Conservation (phyloP, 2,113 vertebrate species). For the Aptenodytes patagonicus region DNA sequence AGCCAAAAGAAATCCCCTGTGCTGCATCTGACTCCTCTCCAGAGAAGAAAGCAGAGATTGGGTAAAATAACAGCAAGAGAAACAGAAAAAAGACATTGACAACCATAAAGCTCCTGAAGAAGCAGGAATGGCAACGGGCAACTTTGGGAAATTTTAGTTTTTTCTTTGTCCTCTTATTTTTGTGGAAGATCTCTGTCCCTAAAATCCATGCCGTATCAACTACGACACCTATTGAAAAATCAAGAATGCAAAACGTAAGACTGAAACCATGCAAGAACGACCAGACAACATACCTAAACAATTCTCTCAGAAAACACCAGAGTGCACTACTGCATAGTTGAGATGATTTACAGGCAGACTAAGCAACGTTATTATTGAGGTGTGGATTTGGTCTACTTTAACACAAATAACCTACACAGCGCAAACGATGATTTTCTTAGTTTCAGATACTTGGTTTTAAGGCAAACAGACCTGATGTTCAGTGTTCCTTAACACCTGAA, state of each 20-base stretch:
- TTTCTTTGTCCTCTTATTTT: not conserved
- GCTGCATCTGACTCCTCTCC: not conserved
- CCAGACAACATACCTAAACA: not conserved
- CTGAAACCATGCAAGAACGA: not conserved
- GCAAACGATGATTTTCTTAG: rapidly evolving
- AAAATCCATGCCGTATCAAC: not conserved
- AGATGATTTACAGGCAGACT: not conserved
- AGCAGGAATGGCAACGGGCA: not conserved
- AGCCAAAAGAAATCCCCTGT: not conserved
- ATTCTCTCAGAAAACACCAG: slow-evolving; percentile 10
- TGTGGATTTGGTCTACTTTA: not conserved
- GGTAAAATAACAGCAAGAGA: not conserved
- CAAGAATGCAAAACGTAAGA: rapidly evolving
- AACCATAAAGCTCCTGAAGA: not conserved
- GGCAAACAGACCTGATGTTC: not conserved
- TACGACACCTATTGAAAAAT: not conserved
- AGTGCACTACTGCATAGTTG: not conserved
- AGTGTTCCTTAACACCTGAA: not conserved
- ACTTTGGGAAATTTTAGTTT: not conserved
- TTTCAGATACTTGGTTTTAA: not conserved
- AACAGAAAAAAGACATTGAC: not conserved
- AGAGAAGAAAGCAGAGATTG: not conserved
- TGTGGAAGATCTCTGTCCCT: not conserved
- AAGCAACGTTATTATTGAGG: not conserved
- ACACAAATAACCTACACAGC: not conserved